These are phyloP conservation scores for Saccostrea cuccullata DNA, from an alignment of 1,140 invertebrate genomes.

Conservation along the genomic window DNA sequence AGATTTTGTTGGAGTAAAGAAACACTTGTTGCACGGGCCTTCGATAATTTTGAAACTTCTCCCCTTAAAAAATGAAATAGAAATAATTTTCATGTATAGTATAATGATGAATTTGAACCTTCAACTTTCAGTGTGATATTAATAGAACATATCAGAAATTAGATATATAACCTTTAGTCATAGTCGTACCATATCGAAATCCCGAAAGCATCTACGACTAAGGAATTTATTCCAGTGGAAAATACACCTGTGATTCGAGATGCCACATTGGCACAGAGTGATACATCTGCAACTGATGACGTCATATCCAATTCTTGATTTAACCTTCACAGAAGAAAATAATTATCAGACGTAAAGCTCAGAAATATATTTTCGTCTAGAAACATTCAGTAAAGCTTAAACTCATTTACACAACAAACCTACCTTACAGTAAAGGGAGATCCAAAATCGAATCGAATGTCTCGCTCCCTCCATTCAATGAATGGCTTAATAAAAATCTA, in stretches of 20 bases:
- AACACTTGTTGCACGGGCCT: background rate
- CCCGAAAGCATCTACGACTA: constrained; percentile 3
- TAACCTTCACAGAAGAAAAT: background rate
- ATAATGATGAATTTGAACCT: too few relatives aligned
- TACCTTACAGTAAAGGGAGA: constrained; percentile 42
- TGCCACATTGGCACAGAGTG: background rate
- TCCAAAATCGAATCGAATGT: constrained; percentile 39
- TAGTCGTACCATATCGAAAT: background rate
- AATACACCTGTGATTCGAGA: background rate
- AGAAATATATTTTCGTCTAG: too few relatives aligned
- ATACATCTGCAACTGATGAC: constrained; percentile 12
- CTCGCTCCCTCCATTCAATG: constrained; percentile 41
- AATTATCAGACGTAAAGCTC: background rate
- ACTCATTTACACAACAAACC: background rate
- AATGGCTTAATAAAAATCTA: constrained; percentile 32
- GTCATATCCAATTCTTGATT: background rate
- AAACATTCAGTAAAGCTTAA: too few relatives aligned
- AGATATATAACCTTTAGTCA: too few relatives aligned
- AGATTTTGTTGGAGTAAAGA: background rate
- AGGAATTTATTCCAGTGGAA: background rate
- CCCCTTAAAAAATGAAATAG: background rate
- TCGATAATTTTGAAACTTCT: background rate
- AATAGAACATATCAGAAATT: too few relatives aligned
- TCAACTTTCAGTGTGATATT: too few relatives aligned
- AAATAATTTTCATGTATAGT: too few relatives aligned